Conservation (phyloP, 2,113 vertebrate species). For the Osmerus mordax region DNA sequence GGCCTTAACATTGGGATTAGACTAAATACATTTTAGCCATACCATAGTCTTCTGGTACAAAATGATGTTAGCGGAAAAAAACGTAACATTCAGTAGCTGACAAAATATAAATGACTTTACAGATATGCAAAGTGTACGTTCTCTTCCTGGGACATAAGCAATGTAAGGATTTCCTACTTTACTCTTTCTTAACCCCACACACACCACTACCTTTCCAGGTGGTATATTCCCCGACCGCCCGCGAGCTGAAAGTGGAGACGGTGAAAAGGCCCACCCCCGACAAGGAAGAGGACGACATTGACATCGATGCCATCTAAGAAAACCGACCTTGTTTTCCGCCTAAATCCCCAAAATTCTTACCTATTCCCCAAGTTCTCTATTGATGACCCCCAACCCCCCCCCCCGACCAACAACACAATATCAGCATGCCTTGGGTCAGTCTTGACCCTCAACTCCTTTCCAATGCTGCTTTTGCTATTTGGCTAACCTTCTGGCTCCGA, state of each 20-base stretch:
- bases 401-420: background rate
- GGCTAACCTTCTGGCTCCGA: background rate
- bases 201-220: constrained; percentile 71
- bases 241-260: constrained; percentile 92
- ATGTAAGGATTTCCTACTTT: background rate
- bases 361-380: no score
- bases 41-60: no score
- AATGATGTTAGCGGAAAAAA: no score
- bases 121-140: no score
- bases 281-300: constrained; percentile 92
- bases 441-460: background rate
- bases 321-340: constrained; percentile 36
- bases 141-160: no score
- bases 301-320: constrained; percentile 89
- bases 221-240: constrained; percentile 91
- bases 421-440: background rate
- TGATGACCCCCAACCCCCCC: no score
- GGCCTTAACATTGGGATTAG: no score
- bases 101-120: no score
- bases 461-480: background rate
- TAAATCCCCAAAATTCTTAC: no score
- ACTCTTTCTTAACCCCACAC: background rate
- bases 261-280: constrained; percentile 79
- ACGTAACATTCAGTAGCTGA: no score
- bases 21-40: no score